Conservation (phyloP, 2,888 invertebrate genomes). For the Mimachlamys varia region DNA sequence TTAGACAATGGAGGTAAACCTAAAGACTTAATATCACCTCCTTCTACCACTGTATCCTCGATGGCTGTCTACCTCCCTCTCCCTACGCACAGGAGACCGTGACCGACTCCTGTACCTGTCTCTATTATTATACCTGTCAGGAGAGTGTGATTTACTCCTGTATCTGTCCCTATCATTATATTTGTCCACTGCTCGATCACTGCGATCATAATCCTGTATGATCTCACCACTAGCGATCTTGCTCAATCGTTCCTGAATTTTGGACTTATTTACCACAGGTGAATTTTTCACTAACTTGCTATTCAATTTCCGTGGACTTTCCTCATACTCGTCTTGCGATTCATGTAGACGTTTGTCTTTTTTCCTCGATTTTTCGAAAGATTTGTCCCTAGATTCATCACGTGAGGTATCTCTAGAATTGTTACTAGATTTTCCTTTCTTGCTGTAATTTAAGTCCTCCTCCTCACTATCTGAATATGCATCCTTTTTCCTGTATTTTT, state of each 20-base stretch:
- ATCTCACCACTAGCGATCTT: background rate
- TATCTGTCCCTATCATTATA: background rate
- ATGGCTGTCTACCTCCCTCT: background rate
- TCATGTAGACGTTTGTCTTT: background rate
- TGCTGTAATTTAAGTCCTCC: background rate
- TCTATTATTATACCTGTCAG: no score
- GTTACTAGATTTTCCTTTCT: background rate
- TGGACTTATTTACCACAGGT: background rate
- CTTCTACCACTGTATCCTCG: background rate
- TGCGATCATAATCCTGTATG: background rate
- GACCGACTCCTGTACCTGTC: background rate
- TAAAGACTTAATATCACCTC: background rate
- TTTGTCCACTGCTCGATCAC: background rate
- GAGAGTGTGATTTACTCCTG: background rate
- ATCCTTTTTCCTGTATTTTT: background rate
- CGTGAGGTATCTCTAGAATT: background rate
- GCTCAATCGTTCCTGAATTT: background rate
- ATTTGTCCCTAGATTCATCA: background rate
- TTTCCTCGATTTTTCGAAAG: background rate
- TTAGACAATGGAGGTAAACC: background rate
- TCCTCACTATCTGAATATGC: constrained; percentile 17
- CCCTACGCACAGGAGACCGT: constrained; percentile 1
- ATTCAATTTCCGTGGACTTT: background rate
- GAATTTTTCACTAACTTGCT: background rate
- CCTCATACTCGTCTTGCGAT: background rate